Evolutionary conservation across 2,113 vertebrate species (phyloP).

Genomic region (Trinectes maculatus): DNA sequence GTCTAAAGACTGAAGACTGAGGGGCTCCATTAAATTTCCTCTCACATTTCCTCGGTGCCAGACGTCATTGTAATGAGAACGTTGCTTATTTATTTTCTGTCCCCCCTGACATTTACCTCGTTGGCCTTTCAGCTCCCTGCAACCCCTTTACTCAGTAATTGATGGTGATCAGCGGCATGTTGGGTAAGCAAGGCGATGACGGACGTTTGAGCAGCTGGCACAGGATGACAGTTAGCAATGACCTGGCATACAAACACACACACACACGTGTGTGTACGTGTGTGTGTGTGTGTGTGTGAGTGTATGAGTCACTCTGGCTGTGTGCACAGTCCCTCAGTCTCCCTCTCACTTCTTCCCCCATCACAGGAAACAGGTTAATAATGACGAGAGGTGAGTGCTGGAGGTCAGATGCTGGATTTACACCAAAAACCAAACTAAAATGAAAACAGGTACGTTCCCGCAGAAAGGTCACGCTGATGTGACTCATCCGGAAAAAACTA

Average conservation of each 20-base stretch:
- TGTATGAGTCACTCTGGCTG: slow-evolving; percentile 66
- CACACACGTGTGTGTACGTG: too few species aligned
- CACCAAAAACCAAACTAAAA: background rate
- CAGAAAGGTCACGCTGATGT: background rate
- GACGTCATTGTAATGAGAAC: slow-evolving; percentile 49
- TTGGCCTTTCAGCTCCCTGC: slow-evolving; percentile 64
- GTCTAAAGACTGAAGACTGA: too few species aligned
- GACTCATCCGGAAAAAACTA: too few species aligned
- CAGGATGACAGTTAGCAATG: slow-evolving; percentile 36
- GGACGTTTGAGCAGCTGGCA: slow-evolving; percentile 59
- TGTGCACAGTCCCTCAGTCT: slow-evolving; percentile 33
- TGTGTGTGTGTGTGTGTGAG: too few species aligned
- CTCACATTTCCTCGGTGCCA: slow-evolving; percentile 44
- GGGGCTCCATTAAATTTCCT: slow-evolving; percentile 53
- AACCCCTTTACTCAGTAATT: slow-evolving; percentile 74
- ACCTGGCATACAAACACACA: slow-evolving; percentile 14
- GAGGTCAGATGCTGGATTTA: slow-evolving; percentile 53
- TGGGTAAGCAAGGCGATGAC: slow-evolving; percentile 42
- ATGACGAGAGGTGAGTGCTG: slow-evolving; percentile 41
- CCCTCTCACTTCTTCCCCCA: slow-evolving; percentile 10
- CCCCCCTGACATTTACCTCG: slow-evolving; percentile 77
- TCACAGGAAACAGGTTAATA: slow-evolving; percentile 71
- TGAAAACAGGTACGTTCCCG: background rate
- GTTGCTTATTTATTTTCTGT: slow-evolving; percentile 76
- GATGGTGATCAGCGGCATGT: slow-evolving; percentile 55